Evolutionary conservation across 2,113 vertebrate species (phyloP).

Genomic region (Enhydra lutris): DNA sequence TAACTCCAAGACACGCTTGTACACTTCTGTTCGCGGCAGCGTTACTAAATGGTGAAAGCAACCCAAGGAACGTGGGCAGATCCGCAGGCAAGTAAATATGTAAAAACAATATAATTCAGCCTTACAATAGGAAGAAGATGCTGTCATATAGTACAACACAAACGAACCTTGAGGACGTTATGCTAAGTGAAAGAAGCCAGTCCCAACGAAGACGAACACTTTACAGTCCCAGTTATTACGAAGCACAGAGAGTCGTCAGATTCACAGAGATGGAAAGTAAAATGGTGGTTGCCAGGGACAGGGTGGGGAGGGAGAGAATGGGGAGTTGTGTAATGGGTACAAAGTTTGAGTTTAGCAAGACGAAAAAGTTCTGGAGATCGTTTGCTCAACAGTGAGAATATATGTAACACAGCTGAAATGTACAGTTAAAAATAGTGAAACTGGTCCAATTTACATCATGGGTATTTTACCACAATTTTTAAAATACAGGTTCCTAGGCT

Average conservation of each 20-base stretch:
- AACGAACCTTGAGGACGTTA: not conserved
- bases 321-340: not conserved
- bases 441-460: not conserved
- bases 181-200: not conserved
- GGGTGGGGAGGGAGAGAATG: not conserved
- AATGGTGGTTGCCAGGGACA: not conserved
- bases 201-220: not conserved
- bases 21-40: not conserved
- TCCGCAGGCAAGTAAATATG: not conserved
- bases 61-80: not conserved
- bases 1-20: not conserved
- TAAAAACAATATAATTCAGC: not conserved
- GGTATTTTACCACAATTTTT: not conserved
- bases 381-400: not conserved
- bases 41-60: not conserved
- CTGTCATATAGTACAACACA: not conserved
- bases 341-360: not conserved
- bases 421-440: not conserved
- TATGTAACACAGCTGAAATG: not conserved
- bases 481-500: not conserved
- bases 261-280: not conserved
- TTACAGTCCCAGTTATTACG: not conserved
- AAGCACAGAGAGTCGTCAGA: not conserved
- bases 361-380: not conserved
- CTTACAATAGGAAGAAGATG: not conserved